A percentile compares a stretch with the other conserved stretches of the same genome.
These are phyloP conservation scores for Cardiocondyla obscurior DNA, from an alignment of 1,140 invertebrate species.

Conservation along the genomic window DNA sequence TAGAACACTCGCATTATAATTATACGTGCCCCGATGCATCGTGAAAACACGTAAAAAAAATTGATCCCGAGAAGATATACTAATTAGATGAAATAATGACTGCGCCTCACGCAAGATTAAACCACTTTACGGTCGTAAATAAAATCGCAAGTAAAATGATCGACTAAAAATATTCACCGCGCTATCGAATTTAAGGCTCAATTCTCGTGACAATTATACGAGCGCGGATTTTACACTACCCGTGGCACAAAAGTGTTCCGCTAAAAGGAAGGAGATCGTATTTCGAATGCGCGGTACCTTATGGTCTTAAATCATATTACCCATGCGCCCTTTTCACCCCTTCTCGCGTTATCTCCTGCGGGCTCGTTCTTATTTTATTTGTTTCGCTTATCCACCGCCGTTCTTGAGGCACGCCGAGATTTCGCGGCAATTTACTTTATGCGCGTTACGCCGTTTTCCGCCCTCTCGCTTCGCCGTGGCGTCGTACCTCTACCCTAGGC, in stretches of 20 bases:
- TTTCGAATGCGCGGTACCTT: slow-evolving; percentile 6
- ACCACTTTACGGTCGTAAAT: not conserved
- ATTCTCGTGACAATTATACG: not conserved
- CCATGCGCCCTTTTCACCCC: slow-evolving; percentile 53
- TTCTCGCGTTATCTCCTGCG: slow-evolving; percentile 66
- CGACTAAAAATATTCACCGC: not conserved
- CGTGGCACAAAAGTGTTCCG: not conserved
- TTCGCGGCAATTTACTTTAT: slow-evolving; percentile 82
- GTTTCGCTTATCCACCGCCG: slow-evolving; percentile 74
- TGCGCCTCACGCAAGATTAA: not conserved
- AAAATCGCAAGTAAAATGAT: not conserved
- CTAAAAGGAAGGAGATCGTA: not conserved
- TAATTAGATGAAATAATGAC: not conserved
- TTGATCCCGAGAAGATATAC: not conserved
- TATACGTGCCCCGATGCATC: not conserved
- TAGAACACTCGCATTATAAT: slow-evolving; percentile 34
- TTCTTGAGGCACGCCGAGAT: slow-evolving; percentile 70
- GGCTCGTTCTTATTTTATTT: slow-evolving; percentile 75
- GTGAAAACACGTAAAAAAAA: not conserved
- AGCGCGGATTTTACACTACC: not conserved
- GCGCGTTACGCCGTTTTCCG: slow-evolving; percentile 80
- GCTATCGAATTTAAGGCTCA: not conserved
- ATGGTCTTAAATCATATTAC: slow-evolving; percentile 69
- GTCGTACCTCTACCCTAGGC: slow-evolving; percentile 46
- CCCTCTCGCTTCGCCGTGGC: slow-evolving; percentile 65